These are phyloP conservation scores for Tinamus major DNA, from an alignment of 2,797 vertebrate species.

Conservation along the genomic window DNA sequence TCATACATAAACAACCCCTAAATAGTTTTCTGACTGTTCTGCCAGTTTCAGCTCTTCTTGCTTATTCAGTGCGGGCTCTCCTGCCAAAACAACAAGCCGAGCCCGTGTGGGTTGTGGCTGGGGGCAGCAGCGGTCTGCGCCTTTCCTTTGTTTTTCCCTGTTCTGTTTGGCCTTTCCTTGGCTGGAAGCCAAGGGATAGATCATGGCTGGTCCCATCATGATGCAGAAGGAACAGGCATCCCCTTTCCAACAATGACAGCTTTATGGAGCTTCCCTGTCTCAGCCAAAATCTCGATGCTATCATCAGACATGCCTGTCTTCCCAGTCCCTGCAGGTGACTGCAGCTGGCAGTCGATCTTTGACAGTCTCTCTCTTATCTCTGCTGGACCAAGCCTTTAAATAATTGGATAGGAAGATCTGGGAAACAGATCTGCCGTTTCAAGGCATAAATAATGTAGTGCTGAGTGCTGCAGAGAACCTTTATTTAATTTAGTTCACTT, in stretches of 20 bases:
- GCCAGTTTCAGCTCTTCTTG: conserved; percentile 59
- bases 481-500: background rate
- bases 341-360: conserved; percentile 58
- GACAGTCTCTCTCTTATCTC: conserved; percentile 50
- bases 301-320: conserved; percentile 60
- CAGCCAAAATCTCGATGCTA: conserved; percentile 61
- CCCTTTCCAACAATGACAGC: conserved; percentile 65
- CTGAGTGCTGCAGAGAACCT: conserved; percentile 17
- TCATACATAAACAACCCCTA: conserved; percentile 67
- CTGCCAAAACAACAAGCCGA: conserved; percentile 66
- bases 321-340: conserved; percentile 66
- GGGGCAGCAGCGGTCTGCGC: conserved; percentile 39
- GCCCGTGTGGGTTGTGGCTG: conserved; percentile 55
- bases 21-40: conserved; percentile 63
- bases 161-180: conserved; percentile 58
- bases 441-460: background rate
- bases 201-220: conserved; percentile 50
- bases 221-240: conserved; percentile 41
- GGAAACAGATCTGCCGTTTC: conserved; percentile 21
- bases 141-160: conserved; percentile 57
- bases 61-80: conserved; percentile 39
- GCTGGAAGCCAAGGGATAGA: conserved; percentile 56
- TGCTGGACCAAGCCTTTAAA: conserved; percentile 55
- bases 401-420: conserved; percentile 47
- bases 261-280: conserved; percentile 54